Base-by-base conservation (phyloP, 2,113 vertebrate species). In the Boleophthalmus pectinirostris region DNA sequence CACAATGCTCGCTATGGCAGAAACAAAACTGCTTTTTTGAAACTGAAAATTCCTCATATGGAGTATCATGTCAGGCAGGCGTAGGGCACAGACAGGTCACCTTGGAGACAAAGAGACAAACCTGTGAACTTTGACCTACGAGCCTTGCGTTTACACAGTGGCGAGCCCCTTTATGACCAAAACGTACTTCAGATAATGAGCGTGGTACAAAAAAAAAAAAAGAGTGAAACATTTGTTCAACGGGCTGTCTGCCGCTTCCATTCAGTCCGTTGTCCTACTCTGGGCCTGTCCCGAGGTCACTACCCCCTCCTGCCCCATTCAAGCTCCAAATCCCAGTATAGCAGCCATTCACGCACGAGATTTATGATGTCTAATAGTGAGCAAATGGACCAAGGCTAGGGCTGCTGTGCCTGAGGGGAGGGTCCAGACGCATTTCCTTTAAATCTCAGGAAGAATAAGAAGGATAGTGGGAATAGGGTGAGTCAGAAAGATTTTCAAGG, bases 331-430 rank as follows among this genome's bases (percentile, higher is more conserved):
- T 15, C 81, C 79, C 84, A 80, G 72, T 11, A 11, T 80, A 65
- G 74, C 60, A n/a, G 67, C 86, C 83, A 86, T 93, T 94, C 91
- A 88, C 58, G 21, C 3, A 9, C 18, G 82, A 92, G 92, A 94
- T 93, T 93, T 93, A 92, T 89, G 89, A 88, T 83, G 81, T 88
- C 76, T 92, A 90, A 93, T 90, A 85, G 87, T 74, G 73, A 87
- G 82, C 82, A 84, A 88, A 91, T 88, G 82, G 85, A 83, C 75
- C 80, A 63, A 75, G 85, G 69, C 66, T 57, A 65, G 69, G 75
- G 80, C 68, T 82, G 76, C 75, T 12, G 61, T 11, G 61, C 73
- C 68, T 38, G 21, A 78, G 71, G 79, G 83, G 79, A 78, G 81
- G 79, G 56, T 46, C 65, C 60, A 38, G 72, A 81, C 79, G 86